Evolutionary conservation across 2,888 invertebrate species (phyloP).

Genomic region (Luperina nickerlii): DNA sequence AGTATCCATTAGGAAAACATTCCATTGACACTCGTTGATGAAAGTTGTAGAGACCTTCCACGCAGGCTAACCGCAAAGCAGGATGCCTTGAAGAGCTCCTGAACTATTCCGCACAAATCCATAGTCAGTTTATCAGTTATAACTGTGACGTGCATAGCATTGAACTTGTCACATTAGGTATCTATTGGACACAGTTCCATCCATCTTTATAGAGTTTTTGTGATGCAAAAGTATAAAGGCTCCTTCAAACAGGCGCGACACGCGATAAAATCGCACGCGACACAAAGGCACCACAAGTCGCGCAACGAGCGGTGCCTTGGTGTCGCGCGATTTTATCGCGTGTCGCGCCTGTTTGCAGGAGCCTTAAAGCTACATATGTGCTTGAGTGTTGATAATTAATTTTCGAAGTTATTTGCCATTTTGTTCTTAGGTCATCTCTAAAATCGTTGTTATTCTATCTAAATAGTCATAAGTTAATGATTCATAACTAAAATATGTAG

Average conservation of each 20-base stretch:
- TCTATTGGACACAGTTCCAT: not conserved
- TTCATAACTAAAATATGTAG: constrained; percentile 16
- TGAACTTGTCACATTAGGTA: not conserved
- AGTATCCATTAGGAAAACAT: not conserved
- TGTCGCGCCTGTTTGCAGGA: too few species aligned
- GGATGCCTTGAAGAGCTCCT: not conserved
- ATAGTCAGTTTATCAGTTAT: not conserved
- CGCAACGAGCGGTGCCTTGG: too few species aligned
- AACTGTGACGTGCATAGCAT: too few species aligned
- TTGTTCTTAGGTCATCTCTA: not conserved
- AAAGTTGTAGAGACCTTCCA: not conserved
- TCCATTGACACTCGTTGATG: too few species aligned
- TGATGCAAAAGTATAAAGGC: not conserved
- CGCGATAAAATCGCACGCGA: too few species aligned
- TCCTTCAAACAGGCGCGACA: too few species aligned
- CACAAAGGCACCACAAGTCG: too few species aligned
- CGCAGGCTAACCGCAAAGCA: not conserved
- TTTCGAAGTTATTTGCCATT: not conserved
- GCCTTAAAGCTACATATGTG: not conserved
- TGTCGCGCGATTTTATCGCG: too few species aligned
- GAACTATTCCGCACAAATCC: not conserved
- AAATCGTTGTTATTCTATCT: not conserved
- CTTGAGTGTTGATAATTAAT: not conserved
- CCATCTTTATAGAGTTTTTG: not conserved
- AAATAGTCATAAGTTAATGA: constrained; percentile 1